A percentile compares a stretch with the other conserved stretches of the same genome.
These are phyloP conservation scores for Cryptomyrus ogoouensis DNA, from an alignment of 2,113 vertebrate species.

Conservation along the genomic window DNA sequence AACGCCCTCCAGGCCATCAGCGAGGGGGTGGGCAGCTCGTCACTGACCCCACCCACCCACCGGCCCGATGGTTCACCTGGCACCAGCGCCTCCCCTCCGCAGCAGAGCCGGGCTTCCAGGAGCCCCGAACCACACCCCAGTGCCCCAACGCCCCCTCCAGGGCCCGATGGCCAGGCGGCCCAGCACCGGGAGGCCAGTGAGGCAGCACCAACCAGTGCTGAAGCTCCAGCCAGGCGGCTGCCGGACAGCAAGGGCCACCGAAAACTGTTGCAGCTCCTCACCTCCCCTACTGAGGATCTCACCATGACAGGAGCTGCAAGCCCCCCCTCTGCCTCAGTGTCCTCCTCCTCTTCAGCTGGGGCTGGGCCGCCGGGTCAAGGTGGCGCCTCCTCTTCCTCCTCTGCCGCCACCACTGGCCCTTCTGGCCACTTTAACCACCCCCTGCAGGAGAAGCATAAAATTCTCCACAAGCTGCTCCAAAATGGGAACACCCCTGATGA, in stretches of 20 bases:
- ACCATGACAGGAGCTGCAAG: slow-evolving; percentile 44
- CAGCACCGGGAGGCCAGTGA: slow-evolving; percentile 62
- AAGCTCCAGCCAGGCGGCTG: slow-evolving; percentile 62
- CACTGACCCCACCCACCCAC: slow-evolving; percentile 81
- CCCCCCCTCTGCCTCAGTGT: slow-evolving; percentile 55
- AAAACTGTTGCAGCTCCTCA: slow-evolving; percentile 91
- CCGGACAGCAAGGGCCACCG: slow-evolving; percentile 84
- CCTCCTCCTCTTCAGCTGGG: slow-evolving; percentile 55
- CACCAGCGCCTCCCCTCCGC: slow-evolving; percentile 66
- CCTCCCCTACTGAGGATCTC: slow-evolving; percentile 82
- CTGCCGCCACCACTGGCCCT: slow-evolving; percentile 71
- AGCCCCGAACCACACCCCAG: slow-evolving; percentile 79
- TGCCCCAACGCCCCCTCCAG: slow-evolving; percentile 55
- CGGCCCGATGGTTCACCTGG: slow-evolving; percentile 83
- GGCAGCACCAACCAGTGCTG: slow-evolving; percentile 51
- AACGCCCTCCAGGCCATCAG: slow-evolving; percentile 97
- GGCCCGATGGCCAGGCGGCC: slow-evolving; percentile 72
- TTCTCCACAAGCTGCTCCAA: slow-evolving; percentile 92
- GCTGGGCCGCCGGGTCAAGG: slow-evolving; percentile 75
- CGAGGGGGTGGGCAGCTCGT: slow-evolving; percentile 88
- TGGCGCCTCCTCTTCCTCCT: slow-evolving; percentile 82
- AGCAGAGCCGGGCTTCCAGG: slow-evolving; percentile 57
- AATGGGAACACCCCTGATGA: slow-evolving; percentile 95
- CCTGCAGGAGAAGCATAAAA: slow-evolving; percentile 92
- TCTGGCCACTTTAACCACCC: slow-evolving; percentile 66